Base-by-base conservation (phyloP, 1,140 invertebrate species). In the Drosophila neocordata region DNA sequence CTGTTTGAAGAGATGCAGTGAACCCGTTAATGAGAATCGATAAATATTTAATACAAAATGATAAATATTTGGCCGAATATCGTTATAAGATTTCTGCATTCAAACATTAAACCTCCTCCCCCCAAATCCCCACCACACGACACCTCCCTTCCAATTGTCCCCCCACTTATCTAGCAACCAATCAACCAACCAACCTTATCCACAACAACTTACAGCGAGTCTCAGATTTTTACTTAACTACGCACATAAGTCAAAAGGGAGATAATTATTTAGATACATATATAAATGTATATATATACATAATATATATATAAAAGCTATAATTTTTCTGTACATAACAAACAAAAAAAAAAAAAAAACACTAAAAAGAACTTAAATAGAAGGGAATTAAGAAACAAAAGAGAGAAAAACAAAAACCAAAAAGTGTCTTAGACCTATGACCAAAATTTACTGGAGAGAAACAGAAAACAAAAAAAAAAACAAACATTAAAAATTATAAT, bases 381-480 rank as follows among this genome's bases (percentile, higher is more conserved):
- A 59, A 15, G 60, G 58, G 51, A 76, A 48, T 48, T 18, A 75
- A 41, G 35, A 57, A 56, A 35, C 41, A 48, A 48, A 48, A 20
- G 41, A 48, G 18, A 20, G 41, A 31, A 35, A 60, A 58, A 56
- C 69, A 79, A 77, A 82, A 88, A 88, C 83, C 83, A 88, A 88
- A 83, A 88, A 89, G 83, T 88, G 83, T 88, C 83, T 88, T 88
- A 88, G 83, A 88, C 83, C 83, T 83, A 89, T 84, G 83, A 87
- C 83, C 83, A 87, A 87, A 85, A 82, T 87, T 82, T 77, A 66
- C 65, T 52, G n/a, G 62, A 73, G 57, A 55, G 31, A 44, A 41
- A 38, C 65, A 15, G 38, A 35, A 7, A n/a, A n/a, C 51, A 31
- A 37, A 61, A 9, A 35, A 37, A 53, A 61, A 35, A 52, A 61